phyloP scores from a whole-genome alignment of 2,113 vertebrate species.

The Aviceda subcristata region DNA sequence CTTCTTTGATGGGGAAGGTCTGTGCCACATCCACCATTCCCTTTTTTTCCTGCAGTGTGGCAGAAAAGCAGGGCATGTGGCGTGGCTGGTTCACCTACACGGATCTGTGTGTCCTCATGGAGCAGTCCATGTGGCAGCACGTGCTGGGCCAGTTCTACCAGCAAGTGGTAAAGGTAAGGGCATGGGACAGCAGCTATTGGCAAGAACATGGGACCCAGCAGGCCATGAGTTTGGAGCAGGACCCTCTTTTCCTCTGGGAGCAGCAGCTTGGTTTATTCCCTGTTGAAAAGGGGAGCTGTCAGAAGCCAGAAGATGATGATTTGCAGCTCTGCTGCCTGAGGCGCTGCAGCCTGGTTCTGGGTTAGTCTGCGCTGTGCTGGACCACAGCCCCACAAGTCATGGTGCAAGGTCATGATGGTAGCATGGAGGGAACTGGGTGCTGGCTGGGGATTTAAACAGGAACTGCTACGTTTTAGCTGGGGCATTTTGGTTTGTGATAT shows the following conservation, averaged over 20 bases:
- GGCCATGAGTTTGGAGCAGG: neutral
- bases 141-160: slow-evolving; percentile 85
- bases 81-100: slow-evolving; percentile 98
- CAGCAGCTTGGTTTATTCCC: neutral
- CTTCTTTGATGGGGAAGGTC: neutral
- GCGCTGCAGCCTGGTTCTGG: neutral
- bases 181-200: neutral
- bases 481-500: neutral
- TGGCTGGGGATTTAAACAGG: neutral
- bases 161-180: slow-evolving; percentile 87
- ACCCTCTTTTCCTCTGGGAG: neutral
- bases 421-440: neutral
- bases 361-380: neutral
- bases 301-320: neutral
- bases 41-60: slow-evolving; percentile 74
- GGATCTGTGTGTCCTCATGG: slow-evolving; percentile 92
- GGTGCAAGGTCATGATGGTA: neutral
- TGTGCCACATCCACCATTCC: rapidly evolving
- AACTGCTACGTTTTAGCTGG: neutral
- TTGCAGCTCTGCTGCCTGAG: neutral
- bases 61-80: slow-evolving; percentile 86
- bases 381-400: rapidly evolving
- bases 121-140: slow-evolving; percentile 87
- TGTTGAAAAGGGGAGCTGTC: neutral
- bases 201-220: neutral